A percentile compares a stretch with the other conserved stretches of the same genome.
Conservation (phyloP, 2,888 invertebrate genomes). For the Marronus borbonicus region DNA sequence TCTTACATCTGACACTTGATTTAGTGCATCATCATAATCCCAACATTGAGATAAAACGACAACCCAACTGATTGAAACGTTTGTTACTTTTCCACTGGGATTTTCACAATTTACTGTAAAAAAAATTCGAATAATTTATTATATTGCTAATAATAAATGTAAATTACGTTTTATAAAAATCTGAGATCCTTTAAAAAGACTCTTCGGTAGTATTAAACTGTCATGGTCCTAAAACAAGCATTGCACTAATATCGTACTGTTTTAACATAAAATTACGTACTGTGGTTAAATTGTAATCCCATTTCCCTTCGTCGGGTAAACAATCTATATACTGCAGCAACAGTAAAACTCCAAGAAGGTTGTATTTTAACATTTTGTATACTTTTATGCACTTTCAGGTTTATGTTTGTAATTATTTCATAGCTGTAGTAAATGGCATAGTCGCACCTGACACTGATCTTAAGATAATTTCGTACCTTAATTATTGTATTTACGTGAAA, state of each 20-base stretch:
- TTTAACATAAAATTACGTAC: conserved; percentile 57
- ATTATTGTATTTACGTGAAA: background rate
- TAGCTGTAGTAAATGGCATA: conserved; percentile 10
- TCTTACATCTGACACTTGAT: conserved; percentile 64
- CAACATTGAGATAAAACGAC: conserved; percentile 75
- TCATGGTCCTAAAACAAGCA: conserved; percentile 69
- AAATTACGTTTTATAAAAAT: conserved; percentile 80
- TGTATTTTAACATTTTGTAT: conserved; percentile 41
- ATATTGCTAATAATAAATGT: conserved; percentile 23
- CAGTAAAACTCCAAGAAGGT: conserved; percentile 12
- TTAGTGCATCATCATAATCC: conserved; percentile 68
- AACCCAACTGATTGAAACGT: conserved; percentile 72
- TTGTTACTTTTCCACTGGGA: conserved; percentile 58
- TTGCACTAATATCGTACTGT: background rate
- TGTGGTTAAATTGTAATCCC: conserved; percentile 76
- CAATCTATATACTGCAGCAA: conserved; percentile 56
- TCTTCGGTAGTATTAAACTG: conserved; percentile 74
- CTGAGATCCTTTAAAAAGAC: conserved; percentile 80
- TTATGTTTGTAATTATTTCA: background rate
- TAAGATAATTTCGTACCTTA: background rate
- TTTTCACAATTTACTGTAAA: conserved; percentile 62
- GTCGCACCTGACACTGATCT: background rate
- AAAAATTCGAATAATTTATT: background rate
- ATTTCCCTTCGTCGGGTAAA: conserved; percentile 79
- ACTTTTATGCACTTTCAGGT: background rate